Conservation (phyloP, 2,888 invertebrate species). For the Phalangium opilio region DNA sequence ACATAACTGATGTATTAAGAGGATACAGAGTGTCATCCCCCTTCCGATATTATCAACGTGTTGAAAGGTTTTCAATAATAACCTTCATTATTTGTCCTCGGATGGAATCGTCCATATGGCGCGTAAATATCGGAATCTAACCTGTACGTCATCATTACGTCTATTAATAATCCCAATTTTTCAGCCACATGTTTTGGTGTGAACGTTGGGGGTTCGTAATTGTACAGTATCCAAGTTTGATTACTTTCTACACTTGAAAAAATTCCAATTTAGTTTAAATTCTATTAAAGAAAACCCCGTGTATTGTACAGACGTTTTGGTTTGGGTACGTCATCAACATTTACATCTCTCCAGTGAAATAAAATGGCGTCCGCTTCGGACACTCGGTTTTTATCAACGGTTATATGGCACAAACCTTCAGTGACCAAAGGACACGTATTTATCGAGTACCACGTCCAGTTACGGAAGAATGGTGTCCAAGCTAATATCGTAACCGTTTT, state of each 20-base stretch:
- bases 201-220: constrained; percentile 19
- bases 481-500: no score
- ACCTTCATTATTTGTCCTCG: no score
- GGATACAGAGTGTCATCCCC: no score
- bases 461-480: no score
- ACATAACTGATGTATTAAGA: no score
- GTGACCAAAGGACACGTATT: constrained; percentile 1
- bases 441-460: no score
- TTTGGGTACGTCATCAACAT: constrained; percentile 15
- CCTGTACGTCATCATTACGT: constrained; percentile 20
- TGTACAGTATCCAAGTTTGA: constrained; percentile 17
- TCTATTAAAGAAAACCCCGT: no score
- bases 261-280: no score
- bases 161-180: constrained; percentile 15
- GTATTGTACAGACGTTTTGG: not conserved
- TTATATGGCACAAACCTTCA: constrained; percentile 15
- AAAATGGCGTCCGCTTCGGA: constrained; percentile 16
- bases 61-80: no score
- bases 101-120: no score
- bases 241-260: not conserved
- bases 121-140: constrained; percentile 17
- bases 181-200: constrained; percentile 13
- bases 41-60: no score
- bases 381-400: constrained; percentile 13
- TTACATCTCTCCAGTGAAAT: constrained; percentile 19